These are phyloP conservation scores for Helicoverpa armigera DNA, from an alignment of 1,140 invertebrate genomes.

Conservation along the genomic window DNA sequence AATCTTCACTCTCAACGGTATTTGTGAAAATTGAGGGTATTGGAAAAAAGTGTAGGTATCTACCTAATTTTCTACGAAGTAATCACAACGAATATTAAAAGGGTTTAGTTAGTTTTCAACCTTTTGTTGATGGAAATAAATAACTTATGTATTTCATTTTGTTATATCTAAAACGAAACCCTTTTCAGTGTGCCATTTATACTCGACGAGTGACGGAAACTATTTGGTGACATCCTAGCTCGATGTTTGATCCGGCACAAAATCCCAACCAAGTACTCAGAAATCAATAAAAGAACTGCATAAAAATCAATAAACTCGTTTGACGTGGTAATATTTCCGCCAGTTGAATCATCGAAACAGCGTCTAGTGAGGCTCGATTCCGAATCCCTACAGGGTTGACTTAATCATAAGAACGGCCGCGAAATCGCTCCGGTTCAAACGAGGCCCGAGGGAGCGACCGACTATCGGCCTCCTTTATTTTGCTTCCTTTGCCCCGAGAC, in stretches of 20 bases:
- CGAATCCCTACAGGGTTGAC: constrained; percentile 75
- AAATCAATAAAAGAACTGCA: not conserved
- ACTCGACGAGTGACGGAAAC: too few species aligned
- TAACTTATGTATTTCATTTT: too few species aligned
- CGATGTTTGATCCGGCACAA: not conserved
- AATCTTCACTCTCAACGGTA: constrained; percentile 20
- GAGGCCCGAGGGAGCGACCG: constrained; percentile 71
- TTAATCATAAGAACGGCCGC: constrained; percentile 84
- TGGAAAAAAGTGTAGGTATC: not conserved
- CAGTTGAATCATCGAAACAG: constrained; percentile 44
- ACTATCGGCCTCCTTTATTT: constrained; percentile 57
- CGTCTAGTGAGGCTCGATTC: constrained; percentile 47
- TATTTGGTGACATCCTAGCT: too few species aligned
- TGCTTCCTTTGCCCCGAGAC: constrained; percentile 58
- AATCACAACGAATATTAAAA: not conserved
- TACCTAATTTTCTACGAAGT: not conserved
- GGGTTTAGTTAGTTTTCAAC: not conserved
- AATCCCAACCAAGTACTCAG: not conserved
- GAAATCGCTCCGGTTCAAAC: constrained; percentile 80
- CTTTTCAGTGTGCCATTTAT: too few species aligned
- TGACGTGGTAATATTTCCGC: constrained; percentile 25
- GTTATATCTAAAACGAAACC: too few species aligned
- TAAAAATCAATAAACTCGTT: constrained; percentile 33
- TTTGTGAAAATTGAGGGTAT: constrained; percentile 2
- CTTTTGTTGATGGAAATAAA: too few species aligned